Evolutionary conservation across 1,140 invertebrate genomes (phyloP).

Genomic region (Callitettix versicolor): DNA sequence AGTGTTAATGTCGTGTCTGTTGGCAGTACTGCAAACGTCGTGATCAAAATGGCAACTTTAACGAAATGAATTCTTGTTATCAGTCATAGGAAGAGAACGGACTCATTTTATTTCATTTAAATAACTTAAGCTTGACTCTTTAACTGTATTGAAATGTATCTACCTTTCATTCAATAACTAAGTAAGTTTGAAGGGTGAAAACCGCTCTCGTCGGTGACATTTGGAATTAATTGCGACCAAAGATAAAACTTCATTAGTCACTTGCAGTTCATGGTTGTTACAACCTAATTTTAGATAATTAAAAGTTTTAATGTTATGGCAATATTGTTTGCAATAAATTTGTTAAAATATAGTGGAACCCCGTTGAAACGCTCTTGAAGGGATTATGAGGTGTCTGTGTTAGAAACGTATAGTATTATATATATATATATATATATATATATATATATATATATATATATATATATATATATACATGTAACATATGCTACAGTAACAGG

Average conservation of each 20-base stretch:
- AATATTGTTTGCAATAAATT: neutral
- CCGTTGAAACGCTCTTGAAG: too few relatives aligned
- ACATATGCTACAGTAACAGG: too few relatives aligned
- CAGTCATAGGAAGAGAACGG: too few relatives aligned
- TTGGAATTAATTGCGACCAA: neutral
- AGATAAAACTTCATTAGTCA: neutral
- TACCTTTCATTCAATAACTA: conserved; percentile 4
- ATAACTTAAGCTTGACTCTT: conserved; percentile 5
- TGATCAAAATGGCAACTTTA: conserved; percentile 2
- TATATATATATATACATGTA: too few relatives aligned
- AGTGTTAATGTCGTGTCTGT: neutral
- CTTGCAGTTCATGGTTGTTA: neutral
- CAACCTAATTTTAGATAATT: neutral
- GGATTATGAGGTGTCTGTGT: too few relatives aligned
- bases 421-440: too few relatives aligned
- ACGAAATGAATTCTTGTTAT: conserved; percentile 3
- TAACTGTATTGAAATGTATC: neutral
- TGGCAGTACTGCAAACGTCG: neutral
- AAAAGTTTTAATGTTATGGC: neutral
- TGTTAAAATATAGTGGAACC: too few relatives aligned
- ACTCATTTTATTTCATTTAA: conserved; percentile 2
- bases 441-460: too few relatives aligned
- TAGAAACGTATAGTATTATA: too few relatives aligned
- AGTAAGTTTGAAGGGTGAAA: neutral
- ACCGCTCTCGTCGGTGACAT: neutral